Conservation (phyloP, 2,113 vertebrate genomes). For the Chloropsis hardwickii region DNA sequence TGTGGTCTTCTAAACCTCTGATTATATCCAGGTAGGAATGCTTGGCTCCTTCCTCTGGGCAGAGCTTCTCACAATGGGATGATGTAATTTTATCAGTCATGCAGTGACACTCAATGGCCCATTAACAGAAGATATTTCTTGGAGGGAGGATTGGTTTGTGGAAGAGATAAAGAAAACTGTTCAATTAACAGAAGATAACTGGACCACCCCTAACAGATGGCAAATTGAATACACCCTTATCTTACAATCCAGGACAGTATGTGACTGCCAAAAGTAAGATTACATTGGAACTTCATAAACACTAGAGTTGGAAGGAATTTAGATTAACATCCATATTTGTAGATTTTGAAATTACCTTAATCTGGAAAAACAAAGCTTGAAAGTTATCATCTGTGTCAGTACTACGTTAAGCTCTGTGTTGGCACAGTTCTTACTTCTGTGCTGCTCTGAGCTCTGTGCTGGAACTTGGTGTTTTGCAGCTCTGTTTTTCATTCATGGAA, state of each 20-base stretch:
- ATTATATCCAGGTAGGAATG: no score
- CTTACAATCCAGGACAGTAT: neutral
- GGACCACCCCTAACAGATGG: no score
- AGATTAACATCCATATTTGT: neutral
- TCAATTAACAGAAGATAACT: no score
- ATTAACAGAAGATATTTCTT: no score
- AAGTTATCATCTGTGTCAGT: neutral
- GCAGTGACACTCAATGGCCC: no score
- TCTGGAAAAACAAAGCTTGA: neutral
- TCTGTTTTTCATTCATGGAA: neutral
- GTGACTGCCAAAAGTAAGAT: neutral
- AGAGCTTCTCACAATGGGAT: no score
- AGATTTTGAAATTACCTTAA: neutral
- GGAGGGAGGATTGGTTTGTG: no score
- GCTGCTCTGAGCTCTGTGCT: neutral
- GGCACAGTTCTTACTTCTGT: neutral
- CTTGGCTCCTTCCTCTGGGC: no score
- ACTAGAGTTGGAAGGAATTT: neutral
- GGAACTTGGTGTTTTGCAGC: neutral
- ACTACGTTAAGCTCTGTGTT: neutral
- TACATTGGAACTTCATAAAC: neutral
- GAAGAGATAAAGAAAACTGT: no score
- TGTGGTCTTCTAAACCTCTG: no score
- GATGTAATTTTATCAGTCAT: no score
- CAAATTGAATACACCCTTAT: no score